phyloP scores from a whole-genome alignment of 53 echinoderm and acorn worm species.

The Stichopus horrens region DNA sequence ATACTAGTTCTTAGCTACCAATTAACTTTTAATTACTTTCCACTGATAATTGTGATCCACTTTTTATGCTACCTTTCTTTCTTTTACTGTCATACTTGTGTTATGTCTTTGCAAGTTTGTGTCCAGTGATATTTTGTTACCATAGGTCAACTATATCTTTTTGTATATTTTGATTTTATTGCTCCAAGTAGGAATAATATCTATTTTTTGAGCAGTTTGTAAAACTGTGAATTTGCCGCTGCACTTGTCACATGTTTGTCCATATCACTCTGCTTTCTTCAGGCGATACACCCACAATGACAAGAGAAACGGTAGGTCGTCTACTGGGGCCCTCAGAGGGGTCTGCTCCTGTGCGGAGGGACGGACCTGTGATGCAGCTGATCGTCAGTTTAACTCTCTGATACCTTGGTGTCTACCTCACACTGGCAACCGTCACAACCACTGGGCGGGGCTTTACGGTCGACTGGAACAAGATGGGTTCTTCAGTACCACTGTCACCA shows the following conservation, averaged over 20 bases:
- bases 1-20: too few species aligned
- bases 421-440: constrained; percentile 95
- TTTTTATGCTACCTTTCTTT: too few species aligned
- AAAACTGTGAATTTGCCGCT: too few species aligned
- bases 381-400: constrained; percentile 93
- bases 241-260: too few species aligned
- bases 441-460: constrained; percentile 98
- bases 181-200: too few species aligned
- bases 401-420: constrained; percentile 98
- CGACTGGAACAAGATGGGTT: constrained; percentile 93
- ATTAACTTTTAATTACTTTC: too few species aligned
- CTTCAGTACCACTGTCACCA: constrained; percentile 97
- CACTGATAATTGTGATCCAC: too few species aligned
- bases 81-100: too few species aligned
- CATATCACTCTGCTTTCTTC: background rate
- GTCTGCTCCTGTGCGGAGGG: constrained; percentile 91
- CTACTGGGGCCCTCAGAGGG: constrained; percentile 76
- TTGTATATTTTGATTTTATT: too few species aligned
- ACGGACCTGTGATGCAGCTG: constrained; percentile 67
- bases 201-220: too few species aligned
- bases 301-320: constrained; percentile 81
- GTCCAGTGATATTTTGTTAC: constrained; percentile 3
- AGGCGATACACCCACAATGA: constrained; percentile 95
- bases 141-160: background rate
- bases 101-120: background rate